These are phyloP conservation scores for Homalodisca vitripennis DNA, from an alignment of 1,140 invertebrate species.

Conservation along the genomic window DNA sequence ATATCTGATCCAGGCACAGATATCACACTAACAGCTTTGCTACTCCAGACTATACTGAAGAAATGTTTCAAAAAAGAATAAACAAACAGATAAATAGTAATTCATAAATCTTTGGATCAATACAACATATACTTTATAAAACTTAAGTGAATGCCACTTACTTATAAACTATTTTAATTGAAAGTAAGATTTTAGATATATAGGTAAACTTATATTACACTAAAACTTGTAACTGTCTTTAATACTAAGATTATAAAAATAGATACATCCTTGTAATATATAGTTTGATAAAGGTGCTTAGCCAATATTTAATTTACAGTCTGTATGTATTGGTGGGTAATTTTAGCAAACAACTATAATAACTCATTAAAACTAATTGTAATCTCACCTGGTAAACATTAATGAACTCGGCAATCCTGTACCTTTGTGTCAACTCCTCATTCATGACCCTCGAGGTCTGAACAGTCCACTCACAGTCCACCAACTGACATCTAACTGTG, in stretches of 20 bases:
- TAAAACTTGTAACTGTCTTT: background rate
- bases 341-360: background rate
- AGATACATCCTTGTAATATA: background rate
- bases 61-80: no score
- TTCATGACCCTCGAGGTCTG: conserved; percentile 38
- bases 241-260: background rate
- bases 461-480: conserved; percentile 45
- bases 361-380: background rate
- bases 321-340: background rate
- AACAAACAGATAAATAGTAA: no score
- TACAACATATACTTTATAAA: no score
- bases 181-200: no score
- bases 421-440: conserved; percentile 45
- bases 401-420: conserved; percentile 51
- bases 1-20: no score
- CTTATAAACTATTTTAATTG: no score
- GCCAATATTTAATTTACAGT: background rate
- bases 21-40: no score
- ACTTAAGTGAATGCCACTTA: no score
- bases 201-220: background rate
- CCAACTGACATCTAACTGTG: conserved; percentile 43
- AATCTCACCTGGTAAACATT: conserved; percentile 49
- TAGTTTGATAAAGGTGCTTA: background rate
- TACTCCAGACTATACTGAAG: no score
- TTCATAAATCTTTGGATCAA: no score